Base-by-base conservation (phyloP, 2,113 vertebrate species). In the Lycaon pictus region DNA sequence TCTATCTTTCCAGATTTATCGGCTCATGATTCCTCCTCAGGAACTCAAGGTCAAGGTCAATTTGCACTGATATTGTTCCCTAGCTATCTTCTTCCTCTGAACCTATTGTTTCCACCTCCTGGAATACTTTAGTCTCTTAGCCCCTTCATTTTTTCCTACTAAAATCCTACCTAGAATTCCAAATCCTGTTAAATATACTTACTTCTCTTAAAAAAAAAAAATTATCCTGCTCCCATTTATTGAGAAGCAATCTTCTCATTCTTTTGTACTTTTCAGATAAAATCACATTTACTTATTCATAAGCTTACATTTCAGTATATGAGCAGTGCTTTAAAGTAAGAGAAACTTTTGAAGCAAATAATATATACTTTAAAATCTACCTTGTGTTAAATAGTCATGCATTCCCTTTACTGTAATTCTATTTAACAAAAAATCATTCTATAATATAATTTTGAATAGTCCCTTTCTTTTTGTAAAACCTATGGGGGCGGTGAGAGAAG, bases 271-370 rank as follows among this genome's bases (percentile, higher is more conserved):
- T 92, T 82, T 71, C 20, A 48, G 11, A 81, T 43, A 5, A 16
- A 12, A 84, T n/a, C 27, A 29, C 53, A 95, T 62, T 95, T 27
- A 81, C 93, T 69, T 90, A 8, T 48, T 80, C 37, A 51, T 58
- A 92, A 86, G 6, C 22, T 79, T 79, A 87, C 10, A 51, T 77
- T 32, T 29, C 82, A 16, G 1, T 90, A 55, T 27, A 65, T 0
- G 62, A 4, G 62, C 58, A 13, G 35, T n/a, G 5, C n/a, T 90
- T 79, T 77, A 58, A 85, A 90, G 60, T 48, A 11, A 93, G 84
- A 74, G 13, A 82, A 35, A 94, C 13, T 74, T 88, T 86, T 95
- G 35, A 96, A 95, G 62, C 27, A 93, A 88, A 87, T 53, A 88
- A 65, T 56, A 79, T 10, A 29, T 32, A 48, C n/a, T 72, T 89